Conservation (phyloP, 2,797 vertebrate genomes). For the Pagetopsis macropterus region DNA sequence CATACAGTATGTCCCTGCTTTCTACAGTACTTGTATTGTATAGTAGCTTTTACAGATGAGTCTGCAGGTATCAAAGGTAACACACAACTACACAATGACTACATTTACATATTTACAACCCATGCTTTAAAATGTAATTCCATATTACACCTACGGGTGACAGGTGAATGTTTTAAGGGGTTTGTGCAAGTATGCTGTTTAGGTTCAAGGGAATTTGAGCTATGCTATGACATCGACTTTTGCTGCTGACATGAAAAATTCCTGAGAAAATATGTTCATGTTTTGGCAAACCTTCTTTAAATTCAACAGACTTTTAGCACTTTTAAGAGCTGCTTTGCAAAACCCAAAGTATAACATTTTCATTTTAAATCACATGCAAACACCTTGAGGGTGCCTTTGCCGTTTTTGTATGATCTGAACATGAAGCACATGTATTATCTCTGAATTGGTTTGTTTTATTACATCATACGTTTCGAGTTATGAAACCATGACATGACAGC, state of each 20-base stretch:
- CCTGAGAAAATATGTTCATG: not conserved
- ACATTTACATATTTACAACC: not conserved
- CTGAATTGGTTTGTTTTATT: not conserved
- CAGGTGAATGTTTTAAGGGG: not conserved
- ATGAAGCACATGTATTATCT: not conserved
- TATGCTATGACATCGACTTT: too few species aligned
- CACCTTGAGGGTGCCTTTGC: too few species aligned
- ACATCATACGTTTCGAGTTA: slow-evolving; percentile 6
- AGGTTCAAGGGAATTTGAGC: not conserved
- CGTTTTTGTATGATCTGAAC: not conserved
- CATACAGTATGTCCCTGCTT: not conserved
- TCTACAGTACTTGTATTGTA: not conserved
- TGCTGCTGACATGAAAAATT: not conserved
- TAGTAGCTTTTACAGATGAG: not conserved
- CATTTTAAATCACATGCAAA: not conserved
- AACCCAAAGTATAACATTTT: not conserved
- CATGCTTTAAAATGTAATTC: not conserved
- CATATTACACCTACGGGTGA: not conserved
- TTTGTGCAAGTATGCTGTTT: not conserved
- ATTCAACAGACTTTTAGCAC: not conserved
- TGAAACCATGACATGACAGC: slow-evolving; percentile 13
- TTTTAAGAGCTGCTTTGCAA: not conserved
- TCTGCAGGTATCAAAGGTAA: not conserved
- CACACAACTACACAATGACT: not conserved
- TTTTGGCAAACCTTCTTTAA: not conserved